phyloP scores from a whole-genome alignment of 2,888 invertebrate species.

The Caenorhabditis wallacei region DNA sequence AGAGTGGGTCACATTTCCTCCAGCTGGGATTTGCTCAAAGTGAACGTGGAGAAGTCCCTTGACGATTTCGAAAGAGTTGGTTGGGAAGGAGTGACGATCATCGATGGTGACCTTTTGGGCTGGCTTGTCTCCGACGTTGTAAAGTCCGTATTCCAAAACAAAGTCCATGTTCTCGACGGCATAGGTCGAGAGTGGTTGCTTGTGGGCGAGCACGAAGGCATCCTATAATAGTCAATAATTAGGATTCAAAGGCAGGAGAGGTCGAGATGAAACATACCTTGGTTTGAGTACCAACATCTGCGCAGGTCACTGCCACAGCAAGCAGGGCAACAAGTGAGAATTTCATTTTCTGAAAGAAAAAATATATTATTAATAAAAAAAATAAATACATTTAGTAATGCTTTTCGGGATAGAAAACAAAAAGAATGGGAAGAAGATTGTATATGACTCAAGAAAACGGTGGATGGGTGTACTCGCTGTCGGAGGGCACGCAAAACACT shows the following conservation, averaged over 20 bases:
- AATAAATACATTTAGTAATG: background rate
- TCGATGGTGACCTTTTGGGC: constrained; percentile 88
- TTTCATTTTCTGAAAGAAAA: constrained; percentile 44
- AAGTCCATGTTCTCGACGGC: constrained; percentile 97
- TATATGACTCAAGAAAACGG: constrained; percentile 4
- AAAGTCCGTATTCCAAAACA: constrained; percentile 94
- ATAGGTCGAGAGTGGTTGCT: constrained; percentile 96
- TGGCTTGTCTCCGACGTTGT: constrained; percentile 90
- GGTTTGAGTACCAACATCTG: constrained; percentile 52
- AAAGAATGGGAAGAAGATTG: background rate
- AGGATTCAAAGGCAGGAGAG: background rate
- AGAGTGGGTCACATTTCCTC: constrained; percentile 94
- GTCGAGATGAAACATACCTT: constrained; percentile 30
- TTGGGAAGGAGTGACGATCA: constrained; percentile 92
- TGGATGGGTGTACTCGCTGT: background rate
- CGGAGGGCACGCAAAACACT: constrained; percentile 30
- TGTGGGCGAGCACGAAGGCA: constrained; percentile 92
- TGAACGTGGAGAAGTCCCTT: constrained; percentile 77
- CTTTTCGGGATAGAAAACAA: background rate
- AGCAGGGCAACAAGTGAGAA: constrained; percentile 31
- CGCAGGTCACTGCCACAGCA: constrained; percentile 22
- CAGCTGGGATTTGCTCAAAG: constrained; percentile 92
- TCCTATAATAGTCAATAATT: constrained; percentile 54
- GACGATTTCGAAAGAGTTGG: constrained; percentile 92
- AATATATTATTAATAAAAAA: background rate